Percentiles rank a stretch among this genome's conserved stretches.
Evolutionary conservation across 2,797 vertebrate genomes (phyloP).

Genomic region (Picus viridis): DNA sequence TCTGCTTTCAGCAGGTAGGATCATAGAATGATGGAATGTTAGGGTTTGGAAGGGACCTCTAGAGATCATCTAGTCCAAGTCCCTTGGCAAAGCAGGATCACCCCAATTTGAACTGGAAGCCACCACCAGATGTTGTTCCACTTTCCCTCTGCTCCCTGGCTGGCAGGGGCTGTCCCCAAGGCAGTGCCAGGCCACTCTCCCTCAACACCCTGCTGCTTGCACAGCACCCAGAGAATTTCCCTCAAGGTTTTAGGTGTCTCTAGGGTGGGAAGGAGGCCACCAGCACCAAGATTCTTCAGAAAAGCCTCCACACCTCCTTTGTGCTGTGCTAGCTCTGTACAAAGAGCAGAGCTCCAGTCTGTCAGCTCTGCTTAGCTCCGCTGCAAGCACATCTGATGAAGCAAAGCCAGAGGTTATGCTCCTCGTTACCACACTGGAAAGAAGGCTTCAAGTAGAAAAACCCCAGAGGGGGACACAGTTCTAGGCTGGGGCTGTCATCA

Average conservation of each 20-base stretch:
- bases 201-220: not conserved
- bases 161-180: not conserved
- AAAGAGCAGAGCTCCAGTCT: not conserved
- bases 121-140: constrained; percentile 22
- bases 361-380: not conserved
- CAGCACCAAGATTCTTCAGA: not conserved
- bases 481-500: not conserved
- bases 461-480: not conserved
- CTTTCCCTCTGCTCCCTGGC: constrained; percentile 21
- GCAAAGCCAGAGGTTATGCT: not conserved
- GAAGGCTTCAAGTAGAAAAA: not conserved
- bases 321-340: rapidly evolving
- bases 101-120: constrained; percentile 31
- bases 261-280: not conserved
- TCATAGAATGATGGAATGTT: no score
- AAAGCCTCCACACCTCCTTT: not conserved
- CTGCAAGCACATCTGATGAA: not conserved
- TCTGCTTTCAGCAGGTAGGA: not conserved
- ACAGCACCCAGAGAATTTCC: not conserved
- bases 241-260: not conserved
- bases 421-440: not conserved
- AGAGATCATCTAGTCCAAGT: no score
- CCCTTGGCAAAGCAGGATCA: no score
- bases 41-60: no score
- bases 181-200: not conserved